Base-by-base conservation (phyloP, 2,888 invertebrate genomes). In the Cephus spinipes region DNA sequence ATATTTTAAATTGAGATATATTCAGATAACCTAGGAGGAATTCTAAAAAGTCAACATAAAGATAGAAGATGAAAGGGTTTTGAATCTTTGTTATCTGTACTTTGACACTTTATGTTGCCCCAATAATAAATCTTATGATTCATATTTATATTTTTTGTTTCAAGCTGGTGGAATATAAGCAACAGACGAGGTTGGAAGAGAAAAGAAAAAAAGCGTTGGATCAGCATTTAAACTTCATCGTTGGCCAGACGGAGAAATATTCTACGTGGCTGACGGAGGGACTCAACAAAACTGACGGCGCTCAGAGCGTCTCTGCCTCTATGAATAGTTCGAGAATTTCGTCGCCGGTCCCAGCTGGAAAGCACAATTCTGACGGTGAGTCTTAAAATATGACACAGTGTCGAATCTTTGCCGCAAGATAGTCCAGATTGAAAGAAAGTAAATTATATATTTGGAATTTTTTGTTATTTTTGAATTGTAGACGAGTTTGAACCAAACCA, bases 221-320 rank as follows among this genome's bases (percentile, higher is more conserved):
- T 93, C 96, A 98, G 89, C 99, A 99, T 92, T 94, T 99, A 80
- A 97, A 97, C 92, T 98, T 98, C 91, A 98, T 99, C 89, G 99
- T 99, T 79, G 99, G 98, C 92, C 98, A 98, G 92, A 99, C 99
- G 0, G 99, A 99, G 92, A 98, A 98, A 90, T 99, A 98, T 93
- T 98, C 98, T 68, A 96, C 96, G 36, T 95, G 97, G 92, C 92
- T 98, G 79, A 97, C 97, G 6, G 97, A 97, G 92, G 96, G 96
- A 83, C 95, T 97, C 93, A 95, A 95, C 87, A 94, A 95, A 90
- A 91, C 93, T 74, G 91, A 91, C 36, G 89, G 91, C 74, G 85
- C 84, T 78, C 90, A 88, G 77, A 92, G 92, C 83, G 87, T 91
- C 79, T 89, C 92, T 69, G 90, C 91, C 3, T 92, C 92, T 30